Percentiles rank a stretch among this genome's conserved stretches.
phyloP scores from a whole-genome alignment of 2,888 invertebrate species.

The Melinaea menophilus region DNA sequence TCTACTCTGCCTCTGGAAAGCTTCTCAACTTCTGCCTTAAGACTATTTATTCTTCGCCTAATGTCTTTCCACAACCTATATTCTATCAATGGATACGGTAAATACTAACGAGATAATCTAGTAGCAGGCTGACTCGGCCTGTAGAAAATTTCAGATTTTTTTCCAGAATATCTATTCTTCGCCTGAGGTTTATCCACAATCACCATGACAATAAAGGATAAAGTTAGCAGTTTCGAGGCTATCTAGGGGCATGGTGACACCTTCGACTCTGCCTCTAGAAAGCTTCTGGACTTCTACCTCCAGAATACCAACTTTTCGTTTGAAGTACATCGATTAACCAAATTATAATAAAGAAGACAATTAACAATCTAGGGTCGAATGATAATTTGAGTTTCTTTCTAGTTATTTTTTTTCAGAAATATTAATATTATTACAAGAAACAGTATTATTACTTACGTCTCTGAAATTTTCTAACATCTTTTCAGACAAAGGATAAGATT shows the following conservation, averaged over 20 bases:
- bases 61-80: no score
- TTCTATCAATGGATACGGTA: no score
- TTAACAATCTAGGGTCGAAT: conserved; percentile 11
- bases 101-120: no score
- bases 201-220: background rate
- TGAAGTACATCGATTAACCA: background rate
- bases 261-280: conserved; percentile 10
- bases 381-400: conserved; percentile 8
- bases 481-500: background rate
- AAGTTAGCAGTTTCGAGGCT: conserved; percentile 16
- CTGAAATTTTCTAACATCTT: background rate
- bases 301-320: background rate
- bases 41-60: no score
- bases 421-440: no score
- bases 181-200: background rate
- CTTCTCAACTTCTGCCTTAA: background rate
- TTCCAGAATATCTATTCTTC: no score
- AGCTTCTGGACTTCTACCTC: conserved; percentile 9
- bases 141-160: no score
- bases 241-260: conserved; percentile 11
- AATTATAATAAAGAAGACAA: background rate
- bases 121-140: no score
- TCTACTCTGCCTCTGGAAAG: conserved; percentile 10
- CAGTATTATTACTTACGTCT: background rate
- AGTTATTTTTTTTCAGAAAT: conserved; percentile 5